These are phyloP conservation scores for Acanthis flammea DNA, from an alignment of 2,797 vertebrate genomes.

Conservation along the genomic window DNA sequence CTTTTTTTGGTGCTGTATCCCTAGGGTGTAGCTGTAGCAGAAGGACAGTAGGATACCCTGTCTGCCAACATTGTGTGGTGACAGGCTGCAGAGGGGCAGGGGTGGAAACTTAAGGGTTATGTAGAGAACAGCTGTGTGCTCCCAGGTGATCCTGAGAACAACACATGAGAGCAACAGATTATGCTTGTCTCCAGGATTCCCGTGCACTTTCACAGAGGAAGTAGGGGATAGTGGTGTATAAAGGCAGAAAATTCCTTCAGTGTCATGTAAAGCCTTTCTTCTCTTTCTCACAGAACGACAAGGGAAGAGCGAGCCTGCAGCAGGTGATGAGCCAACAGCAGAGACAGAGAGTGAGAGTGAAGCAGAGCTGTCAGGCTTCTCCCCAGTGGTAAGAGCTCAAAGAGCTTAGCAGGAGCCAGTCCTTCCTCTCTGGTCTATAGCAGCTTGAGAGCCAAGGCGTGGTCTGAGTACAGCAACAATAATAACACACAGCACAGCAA, in stretches of 20 bases:
- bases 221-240: not conserved
- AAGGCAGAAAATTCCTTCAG: not conserved
- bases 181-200: not conserved
- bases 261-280: not conserved
- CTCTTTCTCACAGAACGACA: slow-evolving; percentile 71
- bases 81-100: not conserved
- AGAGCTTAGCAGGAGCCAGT: not conserved
- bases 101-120: not conserved
- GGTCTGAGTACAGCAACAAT: not conserved
- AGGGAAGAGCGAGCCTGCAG: slow-evolving; percentile 84
- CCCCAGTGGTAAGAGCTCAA: slow-evolving; percentile 81
- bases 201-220: not conserved
- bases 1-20: not conserved
- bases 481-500: not conserved
- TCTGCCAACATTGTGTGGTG: not conserved
- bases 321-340: slow-evolving; percentile 86
- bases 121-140: not conserved
- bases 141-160: not conserved
- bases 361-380: slow-evolving; percentile 93
- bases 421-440: not conserved
- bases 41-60: not conserved
- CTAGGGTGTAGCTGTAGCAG: not conserved
- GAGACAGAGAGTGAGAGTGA: slow-evolving; percentile 98
- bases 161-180: not conserved
- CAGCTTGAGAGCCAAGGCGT: not conserved